phyloP scores from a whole-genome alignment of 2,797 vertebrate species.

The Melanogrammus aeglefinus region DNA sequence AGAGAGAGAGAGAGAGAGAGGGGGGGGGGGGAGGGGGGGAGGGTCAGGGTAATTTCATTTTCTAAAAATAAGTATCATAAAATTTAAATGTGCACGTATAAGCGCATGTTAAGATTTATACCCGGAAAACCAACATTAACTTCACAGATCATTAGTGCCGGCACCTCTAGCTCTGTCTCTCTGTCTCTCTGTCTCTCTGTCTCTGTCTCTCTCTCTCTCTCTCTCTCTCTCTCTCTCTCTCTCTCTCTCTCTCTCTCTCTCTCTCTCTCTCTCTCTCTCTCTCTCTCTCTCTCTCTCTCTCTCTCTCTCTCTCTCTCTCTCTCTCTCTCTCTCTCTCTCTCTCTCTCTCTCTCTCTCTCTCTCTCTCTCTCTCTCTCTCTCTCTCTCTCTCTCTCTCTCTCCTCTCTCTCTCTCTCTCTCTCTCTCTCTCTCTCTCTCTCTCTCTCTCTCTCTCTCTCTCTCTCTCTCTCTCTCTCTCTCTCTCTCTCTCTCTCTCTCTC shows the following conservation, averaged over 20 bases:
- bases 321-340: slow-evolving; percentile 2
- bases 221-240: slow-evolving; percentile 1
- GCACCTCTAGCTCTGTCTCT: not conserved
- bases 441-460: not conserved
- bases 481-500: slow-evolving; percentile 4
- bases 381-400: not conserved
- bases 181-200: not conserved
- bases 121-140: slow-evolving; percentile 37
- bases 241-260: slow-evolving; percentile 5
- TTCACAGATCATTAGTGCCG: slow-evolving; percentile 40
- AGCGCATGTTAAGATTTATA: slow-evolving; percentile 6
- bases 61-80: slow-evolving; percentile 43
- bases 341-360: not conserved
- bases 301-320: not conserved
- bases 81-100: slow-evolving; percentile 30
- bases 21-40: not conserved
- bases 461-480: slow-evolving; percentile 2
- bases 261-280: not conserved
- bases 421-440: slow-evolving; percentile 1
- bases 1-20: not conserved
- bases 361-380: slow-evolving; percentile 3
- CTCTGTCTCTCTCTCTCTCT: not conserved
- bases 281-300: not conserved
- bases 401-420: not conserved
- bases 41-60: slow-evolving; percentile 51